These are phyloP conservation scores for Archilochus colubris DNA, from an alignment of 2,113 vertebrate species.

Conservation along the genomic window DNA sequence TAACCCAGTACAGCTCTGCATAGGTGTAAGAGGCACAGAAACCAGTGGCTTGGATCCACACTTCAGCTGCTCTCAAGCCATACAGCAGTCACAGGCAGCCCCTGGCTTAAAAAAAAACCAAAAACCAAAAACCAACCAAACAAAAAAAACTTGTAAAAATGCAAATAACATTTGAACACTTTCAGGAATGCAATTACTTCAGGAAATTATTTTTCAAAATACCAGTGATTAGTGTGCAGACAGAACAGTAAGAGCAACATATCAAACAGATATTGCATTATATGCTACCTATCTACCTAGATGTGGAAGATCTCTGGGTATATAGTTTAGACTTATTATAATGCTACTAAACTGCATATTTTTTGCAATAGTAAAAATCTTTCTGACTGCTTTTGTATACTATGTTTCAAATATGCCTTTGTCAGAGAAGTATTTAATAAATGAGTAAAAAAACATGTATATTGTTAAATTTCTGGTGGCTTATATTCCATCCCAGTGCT, in stretches of 20 bases:
- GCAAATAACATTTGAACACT: not conserved
- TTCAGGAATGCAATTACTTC: not conserved
- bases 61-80: not conserved
- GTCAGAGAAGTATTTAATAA: not conserved
- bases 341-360: rapidly evolving
- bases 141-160: not conserved
- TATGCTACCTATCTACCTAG: not conserved
- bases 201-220: not conserved
- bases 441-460: not conserved
- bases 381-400: not conserved
- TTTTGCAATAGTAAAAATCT: not conserved
- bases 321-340: not conserved
- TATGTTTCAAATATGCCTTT: not conserved
- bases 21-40: rapidly evolving
- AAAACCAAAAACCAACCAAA: too few relatives aligned
- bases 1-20: not conserved
- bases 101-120: not conserved
- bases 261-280: not conserved
- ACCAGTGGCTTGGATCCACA: rapidly evolving
- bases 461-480: not conserved
- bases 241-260: not conserved
- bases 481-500: not conserved
- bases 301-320: not conserved
- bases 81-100: not conserved
- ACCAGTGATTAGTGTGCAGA: not conserved